Evolutionary conservation across 2,888 invertebrate species (phyloP).

Genomic region (Bellardia pandia): DNA sequence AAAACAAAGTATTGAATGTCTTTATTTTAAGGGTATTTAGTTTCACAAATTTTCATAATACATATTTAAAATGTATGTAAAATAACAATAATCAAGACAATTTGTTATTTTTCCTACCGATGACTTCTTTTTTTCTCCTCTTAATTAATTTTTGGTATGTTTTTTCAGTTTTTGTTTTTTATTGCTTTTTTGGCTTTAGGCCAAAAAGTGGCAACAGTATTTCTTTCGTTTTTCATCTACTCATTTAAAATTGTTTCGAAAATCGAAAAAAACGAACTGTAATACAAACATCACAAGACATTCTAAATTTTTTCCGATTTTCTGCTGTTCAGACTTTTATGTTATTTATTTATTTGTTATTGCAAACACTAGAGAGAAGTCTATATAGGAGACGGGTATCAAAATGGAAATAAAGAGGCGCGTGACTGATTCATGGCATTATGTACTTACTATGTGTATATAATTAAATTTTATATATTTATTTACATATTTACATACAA

Average conservation of each 20-base stretch:
- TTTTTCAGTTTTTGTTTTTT: conserved; percentile 23
- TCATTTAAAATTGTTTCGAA: conserved; percentile 50
- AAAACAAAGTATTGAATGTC: conserved; percentile 39
- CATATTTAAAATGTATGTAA: too few relatives aligned
- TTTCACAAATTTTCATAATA: neutral
- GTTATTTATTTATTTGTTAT: neutral
- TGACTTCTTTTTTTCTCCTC: conserved; percentile 41
- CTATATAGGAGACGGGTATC: conserved; percentile 5
- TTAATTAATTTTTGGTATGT: conserved; percentile 40
- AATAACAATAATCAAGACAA: conserved; percentile 25
- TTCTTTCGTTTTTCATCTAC: conserved; percentile 29
- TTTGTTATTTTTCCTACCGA: conserved; percentile 38
- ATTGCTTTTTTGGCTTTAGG: conserved; percentile 47
- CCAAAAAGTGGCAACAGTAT: conserved; percentile 70
- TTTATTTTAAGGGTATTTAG: neutral
- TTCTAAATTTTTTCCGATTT: conserved; percentile 30
- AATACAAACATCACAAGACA: conserved; percentile 56
- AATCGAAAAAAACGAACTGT: conserved; percentile 13
- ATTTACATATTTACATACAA: conserved; percentile 14
- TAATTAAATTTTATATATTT: neutral
- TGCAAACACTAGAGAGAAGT: conserved; percentile 6
- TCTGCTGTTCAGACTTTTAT: conserved; percentile 19
- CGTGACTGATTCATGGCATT: conserved; percentile 72
- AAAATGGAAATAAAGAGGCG: conserved; percentile 59
- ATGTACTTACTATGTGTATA: conserved; percentile 4